Conservation (phyloP, 92 coral and sea anemone genomes). For the Porites cylindrica region DNA sequence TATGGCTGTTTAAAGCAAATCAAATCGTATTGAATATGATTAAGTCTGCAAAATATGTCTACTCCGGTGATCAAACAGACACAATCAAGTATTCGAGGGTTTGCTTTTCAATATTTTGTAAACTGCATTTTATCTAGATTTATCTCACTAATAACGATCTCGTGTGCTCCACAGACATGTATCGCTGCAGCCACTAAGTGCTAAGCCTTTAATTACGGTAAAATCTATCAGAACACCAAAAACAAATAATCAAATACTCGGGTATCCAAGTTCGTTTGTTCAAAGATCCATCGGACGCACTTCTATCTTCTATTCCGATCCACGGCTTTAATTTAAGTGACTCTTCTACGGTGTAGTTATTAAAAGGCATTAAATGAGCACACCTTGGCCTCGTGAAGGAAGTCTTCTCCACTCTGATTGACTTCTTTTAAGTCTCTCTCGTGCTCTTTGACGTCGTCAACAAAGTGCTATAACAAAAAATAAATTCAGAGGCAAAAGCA, state of each 20-base stretch:
- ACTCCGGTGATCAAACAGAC: too few relatives aligned
- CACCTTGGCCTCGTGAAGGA: slow-evolving; percentile 99
- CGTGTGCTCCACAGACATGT: too few relatives aligned
- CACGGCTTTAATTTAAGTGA: background rate
- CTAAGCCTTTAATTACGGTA: background rate
- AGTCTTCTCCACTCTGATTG: slow-evolving; percentile 96
- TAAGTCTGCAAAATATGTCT: too few relatives aligned
- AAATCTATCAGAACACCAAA: background rate
- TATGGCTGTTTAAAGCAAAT: background rate
- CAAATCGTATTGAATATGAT: too few relatives aligned
- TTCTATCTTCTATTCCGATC: background rate
- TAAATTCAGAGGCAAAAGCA: background rate
- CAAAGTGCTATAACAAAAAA: slow-evolving; percentile 78
- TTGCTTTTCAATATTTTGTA: background rate
- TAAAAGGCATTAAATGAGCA: background rate
- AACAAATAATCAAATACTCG: slow-evolving; percentile 36
- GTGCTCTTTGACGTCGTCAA: slow-evolving; percentile 93
- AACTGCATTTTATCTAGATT: background rate
- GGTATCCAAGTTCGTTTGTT: slow-evolving; percentile 24
- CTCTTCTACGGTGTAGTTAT: background rate
- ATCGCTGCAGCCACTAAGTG: too few relatives aligned
- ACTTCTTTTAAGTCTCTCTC: slow-evolving; percentile 92
- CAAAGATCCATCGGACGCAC: background rate
- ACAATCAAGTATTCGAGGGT: too few relatives aligned
- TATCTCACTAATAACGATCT: background rate